Evolutionary conservation across 2,888 invertebrate species (phyloP), one percentile per base, ranked within the genome.

Genomic region (Aleiodes alternator): DNA sequence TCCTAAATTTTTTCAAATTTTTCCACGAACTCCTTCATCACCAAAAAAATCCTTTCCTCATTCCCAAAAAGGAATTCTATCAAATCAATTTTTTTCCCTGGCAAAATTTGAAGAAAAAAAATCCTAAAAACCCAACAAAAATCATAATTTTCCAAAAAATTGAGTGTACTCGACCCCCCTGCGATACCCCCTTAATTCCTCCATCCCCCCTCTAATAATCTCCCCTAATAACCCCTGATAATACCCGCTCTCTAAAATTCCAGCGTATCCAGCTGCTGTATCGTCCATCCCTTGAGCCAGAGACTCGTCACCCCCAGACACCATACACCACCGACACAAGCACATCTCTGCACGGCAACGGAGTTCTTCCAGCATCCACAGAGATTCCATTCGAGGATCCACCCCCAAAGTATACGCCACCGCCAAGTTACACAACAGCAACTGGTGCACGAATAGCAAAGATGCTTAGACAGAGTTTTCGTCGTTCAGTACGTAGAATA

Each of bases 361-460:
- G 87, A 11, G 83, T 87, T 43, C 75, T 88, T 8, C 82, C 87
- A 1, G 76, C 85, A 1, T 84, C 86, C 23, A 85, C 85, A 12
- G 89, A 89, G 68, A 81, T 90, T 34, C 87, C 90, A 9, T 87
- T 90, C 57, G 93, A 93, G 84, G 96, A 96, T 90, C 96, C 96
- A 1, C 97, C 97, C 4, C 97, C 97, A 69, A 97, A 97, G 89
- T 97, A 97, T 90, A 97, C 97, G 0, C 97, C 97, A 0, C 97
- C 97, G 2, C 97, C 97, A 0, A 96, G 96, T 0, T 97, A 97
- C 87, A 96, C 96, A 43, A 97, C 97, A 4, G 97, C 97, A 0
- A 97, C 97, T 0, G 97, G 97, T 1, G 96, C 96, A 0, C 90
- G 96, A 53, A 92, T 96, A 75, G 94, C 95, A 6, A 95, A 94